Evolutionary conservation across 1,140 invertebrate genomes (phyloP).

Genomic region (Drosophila sp.): DNA sequence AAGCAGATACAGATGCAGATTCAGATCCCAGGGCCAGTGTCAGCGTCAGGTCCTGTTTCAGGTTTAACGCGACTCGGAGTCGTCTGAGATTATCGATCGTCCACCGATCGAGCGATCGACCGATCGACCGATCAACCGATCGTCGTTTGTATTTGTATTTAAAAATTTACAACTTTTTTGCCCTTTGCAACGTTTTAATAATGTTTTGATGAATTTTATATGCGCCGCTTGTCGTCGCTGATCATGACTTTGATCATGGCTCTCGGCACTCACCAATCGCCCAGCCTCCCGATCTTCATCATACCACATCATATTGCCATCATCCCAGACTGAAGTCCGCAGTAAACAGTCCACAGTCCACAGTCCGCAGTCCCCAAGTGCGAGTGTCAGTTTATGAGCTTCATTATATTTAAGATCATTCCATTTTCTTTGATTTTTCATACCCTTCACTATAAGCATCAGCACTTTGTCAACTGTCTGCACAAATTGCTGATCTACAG

Average conservation of each 20-base stretch:
- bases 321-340: too few species aligned
- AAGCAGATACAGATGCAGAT: background rate
- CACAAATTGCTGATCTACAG: slow-evolving; percentile 18
- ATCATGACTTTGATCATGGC: slow-evolving; percentile 55
- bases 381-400: slow-evolving; percentile 79
- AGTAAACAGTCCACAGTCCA: too few species aligned
- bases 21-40: slow-evolving; percentile 6
- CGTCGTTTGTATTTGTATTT: slow-evolving; percentile 69
- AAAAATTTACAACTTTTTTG: slow-evolving; percentile 76
- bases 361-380: too few species aligned
- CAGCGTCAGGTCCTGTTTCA: background rate
- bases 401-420: slow-evolving; percentile 68
- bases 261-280: slow-evolving; percentile 42
- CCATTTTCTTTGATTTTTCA: background rate
- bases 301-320: slow-evolving; percentile 7
- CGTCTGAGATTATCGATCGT: slow-evolving; percentile 64
- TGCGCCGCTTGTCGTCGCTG: slow-evolving; percentile 78
- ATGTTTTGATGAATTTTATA: slow-evolving; percentile 82
- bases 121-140: slow-evolving; percentile 6
- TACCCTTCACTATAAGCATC: slow-evolving; percentile 12
- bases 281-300: slow-evolving; percentile 4
- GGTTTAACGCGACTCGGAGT: slow-evolving; percentile 7
- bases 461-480: slow-evolving; percentile 24
- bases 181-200: slow-evolving; percentile 72
- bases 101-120: background rate